Evolutionary conservation across 2,888 invertebrate genomes (phyloP).

Genomic region (Megalurothrips usitatus): DNA sequence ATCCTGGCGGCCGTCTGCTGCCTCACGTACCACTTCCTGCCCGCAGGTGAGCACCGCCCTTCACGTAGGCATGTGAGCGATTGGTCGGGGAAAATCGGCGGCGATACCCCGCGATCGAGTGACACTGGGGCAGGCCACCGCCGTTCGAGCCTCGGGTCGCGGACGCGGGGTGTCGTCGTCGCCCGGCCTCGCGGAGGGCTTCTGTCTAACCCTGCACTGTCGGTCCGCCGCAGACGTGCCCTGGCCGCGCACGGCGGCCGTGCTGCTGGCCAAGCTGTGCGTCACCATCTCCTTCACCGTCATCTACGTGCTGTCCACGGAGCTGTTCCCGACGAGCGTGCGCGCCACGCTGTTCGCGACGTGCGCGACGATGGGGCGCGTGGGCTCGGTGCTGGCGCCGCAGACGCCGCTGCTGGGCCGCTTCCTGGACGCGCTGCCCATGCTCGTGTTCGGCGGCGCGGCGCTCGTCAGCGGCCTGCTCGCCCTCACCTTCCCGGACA

Average conservation of each 20-base stretch:
- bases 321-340: slow-evolving; percentile 44
- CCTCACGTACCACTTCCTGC: slow-evolving; percentile 9
- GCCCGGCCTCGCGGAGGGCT: too few relatives aligned
- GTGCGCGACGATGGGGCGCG: slow-evolving; percentile 41
- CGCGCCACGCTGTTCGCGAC: slow-evolving; percentile 41
- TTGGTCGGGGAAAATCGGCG: too few relatives aligned
- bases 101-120: too few relatives aligned
- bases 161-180: too few relatives aligned
- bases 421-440: slow-evolving; percentile 50
- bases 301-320: slow-evolving; percentile 48
- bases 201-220: not conserved
- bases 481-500: slow-evolving; percentile 65
- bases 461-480: slow-evolving; percentile 56
- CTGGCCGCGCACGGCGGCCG: slow-evolving; percentile 43
- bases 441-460: slow-evolving; percentile 60
- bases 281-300: slow-evolving; percentile 46
- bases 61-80: too few relatives aligned
- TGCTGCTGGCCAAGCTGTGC: slow-evolving; percentile 46
- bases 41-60: not conserved
- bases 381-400: slow-evolving; percentile 43
- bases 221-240: slow-evolving; percentile 37
- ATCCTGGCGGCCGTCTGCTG: not conserved
- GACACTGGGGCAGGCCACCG: too few relatives aligned
- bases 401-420: slow-evolving; percentile 42
- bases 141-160: too few relatives aligned